Base-by-base conservation (phyloP, 2,113 vertebrate genomes). In the Plecturocebus donacophilus region DNA sequence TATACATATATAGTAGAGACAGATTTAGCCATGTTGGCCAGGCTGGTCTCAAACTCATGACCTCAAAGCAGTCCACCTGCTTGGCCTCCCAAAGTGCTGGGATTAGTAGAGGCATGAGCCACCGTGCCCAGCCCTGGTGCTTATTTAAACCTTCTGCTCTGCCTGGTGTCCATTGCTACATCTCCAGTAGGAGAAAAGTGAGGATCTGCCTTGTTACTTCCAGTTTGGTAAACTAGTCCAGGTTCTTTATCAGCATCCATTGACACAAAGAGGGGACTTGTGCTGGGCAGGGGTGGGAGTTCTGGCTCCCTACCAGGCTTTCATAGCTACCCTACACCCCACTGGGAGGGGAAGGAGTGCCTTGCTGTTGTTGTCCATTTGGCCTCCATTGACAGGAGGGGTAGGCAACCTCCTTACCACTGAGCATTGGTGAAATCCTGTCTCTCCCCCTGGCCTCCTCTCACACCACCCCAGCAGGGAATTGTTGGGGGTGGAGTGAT, bases 401-500 rank as follows among this genome's bases (percentile, higher is more conserved):
- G 5, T 64, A 1, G 6, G 30, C 20, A 4, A 16, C 8, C n/a
- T 40, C 16, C 2, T 58, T 68, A 16, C 27, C 19, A 35, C 23
- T 38, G 4, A 94, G 27, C 1, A 16, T 32, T 87, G 21, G 1
- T 32, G 14, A 42, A 90, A 52, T 52, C 8, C 23, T 20, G 4
- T 12, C 16, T 81, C 11, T 58, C 1, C 2, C 0, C 21, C 5
- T 13, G n/a, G 10, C 25, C 5, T 80, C 8, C 38, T 40, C 58
- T 68, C 20, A 38, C 0, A 8, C 25, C 32, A 47, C 8, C 54
- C 30, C 8, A 76, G 9, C 3, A 0, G 52, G 17, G 30, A 66
- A 35, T 21, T 70, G 3, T 54, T 2, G 38, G 8, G 5, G 3
- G 13, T 54, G 4, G 42, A 27, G 5, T 27, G 2, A 13, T 19